phyloP scores from a whole-genome alignment of 2,113 vertebrate species.

The Boleophthalmus pectinirostris region DNA sequence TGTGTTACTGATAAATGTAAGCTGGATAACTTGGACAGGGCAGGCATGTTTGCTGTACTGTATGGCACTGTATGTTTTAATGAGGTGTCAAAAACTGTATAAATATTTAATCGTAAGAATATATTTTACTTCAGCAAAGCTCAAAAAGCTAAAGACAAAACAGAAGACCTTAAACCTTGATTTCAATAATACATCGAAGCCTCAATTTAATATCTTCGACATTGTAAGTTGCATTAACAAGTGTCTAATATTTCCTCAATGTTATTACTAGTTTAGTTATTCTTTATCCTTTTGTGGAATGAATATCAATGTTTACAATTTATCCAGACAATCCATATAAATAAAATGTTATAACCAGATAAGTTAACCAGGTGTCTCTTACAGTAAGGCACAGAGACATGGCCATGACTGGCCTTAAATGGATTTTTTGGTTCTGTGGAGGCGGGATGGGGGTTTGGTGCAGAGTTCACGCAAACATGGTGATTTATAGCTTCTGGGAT shows the following conservation, averaged over 20 bases:
- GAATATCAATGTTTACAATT: constrained; percentile 14
- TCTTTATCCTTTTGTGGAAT: not conserved
- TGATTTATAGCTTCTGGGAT: constrained; percentile 61
- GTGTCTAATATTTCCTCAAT: not conserved
- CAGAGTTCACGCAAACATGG: constrained; percentile 41
- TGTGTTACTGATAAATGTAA: not conserved
- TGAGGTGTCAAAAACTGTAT: not conserved
- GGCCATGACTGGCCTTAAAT: constrained; percentile 1
- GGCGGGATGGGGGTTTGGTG: constrained; percentile 10
- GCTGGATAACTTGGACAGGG: not conserved
- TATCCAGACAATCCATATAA: not conserved
- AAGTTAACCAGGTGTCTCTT: constrained; percentile 26
- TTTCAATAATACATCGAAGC: not conserved
- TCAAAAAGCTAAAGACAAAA: too few species aligned
- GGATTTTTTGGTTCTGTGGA: constrained; percentile 22
- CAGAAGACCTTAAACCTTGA: too few species aligned
- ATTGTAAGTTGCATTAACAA: not conserved
- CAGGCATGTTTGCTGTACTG: not conserved
- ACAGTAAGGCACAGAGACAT: constrained; percentile 14
- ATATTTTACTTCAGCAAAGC: not conserved
- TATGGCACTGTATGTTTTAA: not conserved
- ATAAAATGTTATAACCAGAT: not conserved
- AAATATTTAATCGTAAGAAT: not conserved
- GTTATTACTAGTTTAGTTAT: not conserved
- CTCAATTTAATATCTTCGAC: not conserved